Conservation (phyloP, 2,113 vertebrate genomes). For the Pipa parva region DNA sequence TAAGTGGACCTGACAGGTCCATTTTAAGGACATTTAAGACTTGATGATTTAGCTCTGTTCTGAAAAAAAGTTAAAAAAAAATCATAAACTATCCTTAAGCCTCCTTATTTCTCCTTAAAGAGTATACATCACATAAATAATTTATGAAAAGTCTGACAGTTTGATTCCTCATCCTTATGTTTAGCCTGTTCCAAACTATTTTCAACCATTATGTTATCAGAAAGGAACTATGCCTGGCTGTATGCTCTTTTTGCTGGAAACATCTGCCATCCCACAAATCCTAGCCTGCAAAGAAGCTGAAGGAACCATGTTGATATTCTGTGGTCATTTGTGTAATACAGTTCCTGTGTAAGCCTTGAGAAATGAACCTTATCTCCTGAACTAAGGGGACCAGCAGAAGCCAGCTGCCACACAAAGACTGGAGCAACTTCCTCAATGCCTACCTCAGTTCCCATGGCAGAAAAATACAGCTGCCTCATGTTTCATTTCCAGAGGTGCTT, state of each 20-base stretch:
- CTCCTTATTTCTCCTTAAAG: not conserved
- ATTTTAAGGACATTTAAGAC: too few relatives aligned
- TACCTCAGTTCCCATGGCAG: conserved; percentile 14
- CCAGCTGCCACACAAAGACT: conserved; percentile 33
- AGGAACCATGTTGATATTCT: conserved; percentile 33
- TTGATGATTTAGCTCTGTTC: too few relatives aligned
- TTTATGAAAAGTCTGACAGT: not conserved
- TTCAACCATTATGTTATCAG: not conserved
- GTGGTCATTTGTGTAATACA: conserved; percentile 3
- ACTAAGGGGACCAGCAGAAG: conserved; percentile 33
- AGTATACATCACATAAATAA: not conserved
- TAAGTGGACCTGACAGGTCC: too few relatives aligned
- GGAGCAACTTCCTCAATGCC: conserved; percentile 44
- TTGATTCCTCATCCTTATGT: not conserved
- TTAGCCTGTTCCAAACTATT: not conserved
- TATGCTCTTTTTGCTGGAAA: conserved; percentile 43
- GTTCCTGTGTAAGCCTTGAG: conserved; percentile 32
- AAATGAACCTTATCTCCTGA: conserved; percentile 5
- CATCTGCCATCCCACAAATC: conserved; percentile 40
- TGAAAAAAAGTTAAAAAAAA: too few relatives aligned
- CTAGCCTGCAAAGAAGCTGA: conserved; percentile 24
- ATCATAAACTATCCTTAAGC: too few relatives aligned
- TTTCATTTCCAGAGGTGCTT: not conserved
- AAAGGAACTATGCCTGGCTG: conserved; percentile 6
- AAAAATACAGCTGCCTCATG: conserved; percentile 15